Evolutionary conservation across 1,140 invertebrate species (phyloP).

Genomic region (Phortica variegata): DNA sequence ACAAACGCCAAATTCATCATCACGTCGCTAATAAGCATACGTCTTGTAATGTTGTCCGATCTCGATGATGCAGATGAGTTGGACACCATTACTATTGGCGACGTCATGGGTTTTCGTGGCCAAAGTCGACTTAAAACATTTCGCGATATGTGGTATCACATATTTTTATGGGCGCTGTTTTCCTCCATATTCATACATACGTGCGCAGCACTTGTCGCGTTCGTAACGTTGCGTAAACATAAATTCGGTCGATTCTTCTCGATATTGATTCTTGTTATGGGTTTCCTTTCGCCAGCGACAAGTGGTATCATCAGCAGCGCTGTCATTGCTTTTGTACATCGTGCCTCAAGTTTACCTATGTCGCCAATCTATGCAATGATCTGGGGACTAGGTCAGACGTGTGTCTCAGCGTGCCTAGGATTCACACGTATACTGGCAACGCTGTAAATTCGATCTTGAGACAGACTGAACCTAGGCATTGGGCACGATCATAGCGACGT

Average conservation of each 20-base stretch:
- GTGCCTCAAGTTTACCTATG: slow-evolving; percentile 85
- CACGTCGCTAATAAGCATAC: too few species aligned
- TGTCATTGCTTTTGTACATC: slow-evolving; percentile 90
- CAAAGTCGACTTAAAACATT: slow-evolving; percentile 65
- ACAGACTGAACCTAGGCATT: slow-evolving; percentile 10
- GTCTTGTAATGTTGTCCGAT: slow-evolving; percentile 60
- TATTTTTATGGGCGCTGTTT: slow-evolving; percentile 85
- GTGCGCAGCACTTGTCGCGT: slow-evolving; percentile 85
- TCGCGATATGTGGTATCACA: slow-evolving; percentile 93
- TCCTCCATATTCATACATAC: slow-evolving; percentile 90
- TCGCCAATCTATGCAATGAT: slow-evolving; percentile 85
- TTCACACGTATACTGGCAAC: slow-evolving; percentile 92
- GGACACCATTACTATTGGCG: slow-evolving; percentile 61
- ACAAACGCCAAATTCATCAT: too few species aligned
- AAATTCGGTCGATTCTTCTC: slow-evolving; percentile 93
- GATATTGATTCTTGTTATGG: slow-evolving; percentile 83
- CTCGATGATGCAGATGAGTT: slow-evolving; percentile 60
- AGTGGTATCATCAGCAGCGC: slow-evolving; percentile 89
- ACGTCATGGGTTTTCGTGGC: slow-evolving; percentile 65
- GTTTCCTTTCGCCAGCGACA: slow-evolving; percentile 79
- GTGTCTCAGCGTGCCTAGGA: slow-evolving; percentile 81
- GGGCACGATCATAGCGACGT: too few species aligned
- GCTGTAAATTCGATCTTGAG: slow-evolving; percentile 58
- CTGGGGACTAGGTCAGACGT: slow-evolving; percentile 93
- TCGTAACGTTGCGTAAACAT: slow-evolving; percentile 86